phyloP scores from a whole-genome alignment of 92 coral and sea anemone species.

The Heteractis magnifica region DNA sequence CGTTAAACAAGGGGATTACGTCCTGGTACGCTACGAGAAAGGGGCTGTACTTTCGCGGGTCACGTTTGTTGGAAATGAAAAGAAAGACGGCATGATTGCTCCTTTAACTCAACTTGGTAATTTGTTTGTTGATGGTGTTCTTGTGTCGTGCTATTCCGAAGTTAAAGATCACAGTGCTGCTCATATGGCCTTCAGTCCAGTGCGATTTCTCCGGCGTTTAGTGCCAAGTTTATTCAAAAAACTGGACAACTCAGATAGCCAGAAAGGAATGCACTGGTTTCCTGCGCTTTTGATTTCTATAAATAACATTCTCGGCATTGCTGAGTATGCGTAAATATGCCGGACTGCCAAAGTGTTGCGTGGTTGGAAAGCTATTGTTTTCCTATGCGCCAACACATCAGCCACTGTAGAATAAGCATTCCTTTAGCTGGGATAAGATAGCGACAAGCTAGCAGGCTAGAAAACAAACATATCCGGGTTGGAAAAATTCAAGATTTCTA shows the following conservation, averaged over 20 bases:
- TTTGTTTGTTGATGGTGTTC: slow-evolving; percentile 77
- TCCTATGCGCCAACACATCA: slow-evolving; percentile 7
- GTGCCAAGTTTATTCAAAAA: slow-evolving; percentile 51
- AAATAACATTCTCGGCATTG: slow-evolving; percentile 51
- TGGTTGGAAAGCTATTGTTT: background rate
- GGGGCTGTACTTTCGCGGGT: slow-evolving; percentile 59
- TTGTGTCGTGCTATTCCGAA: slow-evolving; percentile 90
- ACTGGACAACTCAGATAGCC: slow-evolving; percentile 24
- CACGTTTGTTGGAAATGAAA: slow-evolving; percentile 42
- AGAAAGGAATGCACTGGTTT: slow-evolving; percentile 93
- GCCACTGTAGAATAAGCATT: background rate
- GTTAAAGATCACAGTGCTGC: slow-evolving; percentile 71
- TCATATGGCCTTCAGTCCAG: slow-evolving; percentile 74
- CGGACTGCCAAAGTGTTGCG: background rate
- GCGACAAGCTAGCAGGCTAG: slow-evolving; percentile 16
- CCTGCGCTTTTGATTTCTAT: slow-evolving; percentile 63
- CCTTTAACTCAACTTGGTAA: slow-evolving; percentile 90
- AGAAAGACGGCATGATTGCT: slow-evolving; percentile 73
- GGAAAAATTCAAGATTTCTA: background rate
- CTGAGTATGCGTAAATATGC: slow-evolving; percentile 36
- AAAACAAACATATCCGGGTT: slow-evolving; percentile 14
- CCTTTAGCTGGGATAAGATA: background rate
- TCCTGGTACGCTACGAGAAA: slow-evolving; percentile 50
- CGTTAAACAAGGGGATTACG: slow-evolving; percentile 66
- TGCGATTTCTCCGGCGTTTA: slow-evolving; percentile 53